Evolutionary conservation across 2,797 vertebrate species (phyloP).

Genomic region (Microtus agrestis): DNA sequence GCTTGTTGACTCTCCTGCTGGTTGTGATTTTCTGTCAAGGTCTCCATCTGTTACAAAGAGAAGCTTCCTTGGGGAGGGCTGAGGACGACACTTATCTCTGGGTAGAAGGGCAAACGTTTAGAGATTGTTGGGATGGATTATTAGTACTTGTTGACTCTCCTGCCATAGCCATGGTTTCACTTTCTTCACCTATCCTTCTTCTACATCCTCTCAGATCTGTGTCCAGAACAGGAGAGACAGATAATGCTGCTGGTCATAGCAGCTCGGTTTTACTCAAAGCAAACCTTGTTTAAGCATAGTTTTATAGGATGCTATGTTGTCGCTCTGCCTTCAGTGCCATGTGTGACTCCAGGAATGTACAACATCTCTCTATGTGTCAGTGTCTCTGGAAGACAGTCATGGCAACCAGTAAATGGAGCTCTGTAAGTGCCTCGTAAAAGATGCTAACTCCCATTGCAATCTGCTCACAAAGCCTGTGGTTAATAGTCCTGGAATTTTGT

Average conservation of each 20-base stretch:
- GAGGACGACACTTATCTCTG: background rate
- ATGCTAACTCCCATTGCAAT: conserved; percentile 5
- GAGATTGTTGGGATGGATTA: background rate
- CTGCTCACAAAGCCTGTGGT: background rate
- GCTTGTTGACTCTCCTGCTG: too few relatives aligned
- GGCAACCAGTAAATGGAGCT: background rate
- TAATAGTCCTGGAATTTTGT: conserved; percentile 29
- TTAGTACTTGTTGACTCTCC: too few relatives aligned
- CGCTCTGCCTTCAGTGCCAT: background rate
- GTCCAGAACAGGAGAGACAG: background rate
- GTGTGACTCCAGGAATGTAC: background rate
- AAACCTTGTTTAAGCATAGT: conserved; percentile 19
- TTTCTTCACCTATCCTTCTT: background rate
- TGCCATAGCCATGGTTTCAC: background rate
- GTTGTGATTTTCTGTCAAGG: background rate
- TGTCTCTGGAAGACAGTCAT: conserved; percentile 9
- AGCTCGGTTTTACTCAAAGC: conserved; percentile 32
- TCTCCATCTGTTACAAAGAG: background rate
- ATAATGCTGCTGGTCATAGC: background rate
- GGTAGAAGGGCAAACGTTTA: background rate
- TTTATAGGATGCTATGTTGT: background rate
- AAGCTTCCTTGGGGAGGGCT: background rate
- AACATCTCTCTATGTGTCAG: background rate
- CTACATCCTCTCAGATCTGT: background rate
- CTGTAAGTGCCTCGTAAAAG: conserved; percentile 38